Conservation (phyloP, 1,140 invertebrate genomes). For the Elysia chlorotica region DNA sequence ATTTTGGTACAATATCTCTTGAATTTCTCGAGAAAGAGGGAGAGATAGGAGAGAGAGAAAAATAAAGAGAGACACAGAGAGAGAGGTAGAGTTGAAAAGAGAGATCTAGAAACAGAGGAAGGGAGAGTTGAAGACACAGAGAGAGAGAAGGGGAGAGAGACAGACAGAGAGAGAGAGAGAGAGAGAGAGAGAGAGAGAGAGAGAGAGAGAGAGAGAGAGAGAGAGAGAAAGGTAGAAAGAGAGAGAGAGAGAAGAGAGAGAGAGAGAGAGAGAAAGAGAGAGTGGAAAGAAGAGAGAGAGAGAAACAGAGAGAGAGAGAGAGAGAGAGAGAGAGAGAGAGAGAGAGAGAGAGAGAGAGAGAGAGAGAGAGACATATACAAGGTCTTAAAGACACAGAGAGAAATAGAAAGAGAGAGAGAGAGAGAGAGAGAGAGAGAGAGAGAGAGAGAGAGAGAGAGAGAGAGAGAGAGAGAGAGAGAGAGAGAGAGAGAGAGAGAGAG, state of each 20-base stretch:
- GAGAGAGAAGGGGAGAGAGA: background rate
- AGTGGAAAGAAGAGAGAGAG: background rate
- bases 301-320: slow-evolving; percentile 6
- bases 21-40: no score
- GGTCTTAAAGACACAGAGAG: no score
- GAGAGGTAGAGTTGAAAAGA: no score
- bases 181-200: background rate
- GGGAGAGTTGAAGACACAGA: background rate
- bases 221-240: background rate
- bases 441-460: no score
- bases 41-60: no score
- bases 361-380: background rate
- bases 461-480: no score
- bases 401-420: no score
- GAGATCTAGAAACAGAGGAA: no score
- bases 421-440: no score
- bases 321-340: slow-evolving; percentile 8
- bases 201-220: background rate
- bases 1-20: no score
- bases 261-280: background rate
- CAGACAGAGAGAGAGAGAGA: background rate
- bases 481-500: no score
- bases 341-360: slow-evolving; percentile 7
- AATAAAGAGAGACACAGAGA: no score
- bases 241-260: background rate